phyloP scores from a whole-genome alignment of 2,797 vertebrate species.

The Nyctibius grandis region DNA sequence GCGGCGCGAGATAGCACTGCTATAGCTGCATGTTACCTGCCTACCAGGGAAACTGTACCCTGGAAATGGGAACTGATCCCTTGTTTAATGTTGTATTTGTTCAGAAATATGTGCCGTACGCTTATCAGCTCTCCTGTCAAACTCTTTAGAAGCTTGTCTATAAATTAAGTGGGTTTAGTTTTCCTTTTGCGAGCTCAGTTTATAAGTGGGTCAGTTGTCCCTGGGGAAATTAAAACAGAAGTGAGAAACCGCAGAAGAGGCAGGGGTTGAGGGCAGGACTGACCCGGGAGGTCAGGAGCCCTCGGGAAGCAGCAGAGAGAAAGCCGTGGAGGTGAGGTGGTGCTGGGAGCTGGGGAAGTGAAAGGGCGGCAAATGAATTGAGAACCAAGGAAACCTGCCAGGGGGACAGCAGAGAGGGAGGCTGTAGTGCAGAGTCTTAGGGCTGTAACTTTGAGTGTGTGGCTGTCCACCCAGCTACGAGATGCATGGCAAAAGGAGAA shows the following conservation, averaged over 20 bases:
- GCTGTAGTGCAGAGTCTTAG: not conserved
- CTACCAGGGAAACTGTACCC: not conserved
- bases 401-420: not conserved
- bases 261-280: not conserved
- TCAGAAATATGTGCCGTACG: accelerated
- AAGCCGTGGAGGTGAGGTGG: not conserved
- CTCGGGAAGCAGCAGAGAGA: not conserved
- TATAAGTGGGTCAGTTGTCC: not conserved
- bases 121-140: not conserved
- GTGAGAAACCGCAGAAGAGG: not conserved
- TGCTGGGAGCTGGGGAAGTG: not conserved
- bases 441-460: not conserved
- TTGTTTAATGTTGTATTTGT: not conserved
- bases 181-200: not conserved
- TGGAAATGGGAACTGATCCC: not conserved
- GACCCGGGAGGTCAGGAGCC: not conserved
- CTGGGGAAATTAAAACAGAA: not conserved
- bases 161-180: not conserved
- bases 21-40: not conserved
- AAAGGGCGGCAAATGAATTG: not conserved
- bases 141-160: not conserved
- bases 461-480: not conserved
- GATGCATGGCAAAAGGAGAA: not conserved
- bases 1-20: not conserved
- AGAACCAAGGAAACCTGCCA: not conserved